Evolutionary conservation across 2,797 vertebrate species (phyloP), one percentile per base, ranked within the genome.

Genomic region (Alca torda): DNA sequence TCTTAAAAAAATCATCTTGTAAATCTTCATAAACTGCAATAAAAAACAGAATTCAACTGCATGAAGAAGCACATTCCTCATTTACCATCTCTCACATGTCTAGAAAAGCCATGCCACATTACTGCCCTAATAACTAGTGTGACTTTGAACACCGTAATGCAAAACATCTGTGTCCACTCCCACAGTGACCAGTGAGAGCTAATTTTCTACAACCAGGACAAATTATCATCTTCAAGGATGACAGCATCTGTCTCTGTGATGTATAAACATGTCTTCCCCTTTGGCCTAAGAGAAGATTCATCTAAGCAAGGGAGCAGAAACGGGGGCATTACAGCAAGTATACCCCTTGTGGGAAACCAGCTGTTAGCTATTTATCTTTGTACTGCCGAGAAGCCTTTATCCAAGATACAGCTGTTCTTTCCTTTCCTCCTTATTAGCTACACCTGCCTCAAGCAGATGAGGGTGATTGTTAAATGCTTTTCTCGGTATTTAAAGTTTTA

Each of bases 331-430:
- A 96, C 74, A 95, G 97, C 96, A 97, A 95, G 95, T 84, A 93
- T 97, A 91, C 95, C 97, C 97, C 97, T 98, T 97, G 90, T 95
- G 96, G 97, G 93, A 98, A 98, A 97, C 96, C 99, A 99, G 98
- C 98, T 99, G 99, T 97, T 98, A 93, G 96, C 97, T 97, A 98
- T 99, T 99, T 98, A 98, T 99, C 99, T 99, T 98, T 87, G 77
- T 98, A 97, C 96, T 97, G 96, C 97, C 97, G 89, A 97, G 98
- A 97, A 98, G 97, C 96, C 98, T 97, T 97, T 97, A 97, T 98
- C 96, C 95, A 98, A 97, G 87, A 96, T 97, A 96, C 98, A 98
- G 98, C 98, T 98, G 98, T 97, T 98, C 65, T 60, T 87, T 97
- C 92, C 86, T 95, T 97, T 97, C 94, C 94, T 97, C 95, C 97